Conservation (phyloP, 2,113 vertebrate genomes). For the Malurus alboscapulatus region DNA sequence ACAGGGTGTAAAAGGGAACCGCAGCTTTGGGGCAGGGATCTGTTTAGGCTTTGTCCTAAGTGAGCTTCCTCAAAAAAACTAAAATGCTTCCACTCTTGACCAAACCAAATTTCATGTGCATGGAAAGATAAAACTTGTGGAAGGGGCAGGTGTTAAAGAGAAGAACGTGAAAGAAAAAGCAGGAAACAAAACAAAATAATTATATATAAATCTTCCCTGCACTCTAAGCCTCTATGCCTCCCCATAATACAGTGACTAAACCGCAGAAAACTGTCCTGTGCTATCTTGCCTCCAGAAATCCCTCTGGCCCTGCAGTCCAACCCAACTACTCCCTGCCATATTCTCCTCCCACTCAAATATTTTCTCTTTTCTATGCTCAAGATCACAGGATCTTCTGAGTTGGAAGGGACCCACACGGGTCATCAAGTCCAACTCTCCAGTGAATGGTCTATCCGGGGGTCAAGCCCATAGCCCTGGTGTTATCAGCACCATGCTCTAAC, state of each 20-base stretch:
- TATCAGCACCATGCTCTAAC: not conserved
- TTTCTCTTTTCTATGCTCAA: not conserved
- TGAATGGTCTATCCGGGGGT: not conserved
- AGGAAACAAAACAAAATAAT: not conserved
- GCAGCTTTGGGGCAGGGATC: not conserved
- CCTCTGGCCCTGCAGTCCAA: not conserved
- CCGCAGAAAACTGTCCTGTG: not conserved
- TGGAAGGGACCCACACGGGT: not conserved
- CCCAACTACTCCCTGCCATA: not conserved
- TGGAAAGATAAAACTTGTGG: not conserved
- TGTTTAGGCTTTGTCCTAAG: not conserved
- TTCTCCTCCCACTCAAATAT: not conserved
- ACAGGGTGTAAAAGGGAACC: not conserved
- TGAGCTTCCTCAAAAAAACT: not conserved
- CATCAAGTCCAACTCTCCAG: not conserved
- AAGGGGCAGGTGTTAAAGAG: not conserved
- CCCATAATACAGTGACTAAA: not conserved
- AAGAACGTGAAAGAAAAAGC: not conserved
- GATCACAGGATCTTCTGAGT: not conserved
- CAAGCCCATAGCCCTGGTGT: not conserved
- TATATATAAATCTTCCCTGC: not conserved
- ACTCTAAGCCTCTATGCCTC: not conserved
- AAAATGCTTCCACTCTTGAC: not conserved
- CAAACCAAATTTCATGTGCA: not conserved
- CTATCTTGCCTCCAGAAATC: not conserved